Conservation (phyloP, 1,140 invertebrate species). For the Temnothorax curvispinosus region DNA sequence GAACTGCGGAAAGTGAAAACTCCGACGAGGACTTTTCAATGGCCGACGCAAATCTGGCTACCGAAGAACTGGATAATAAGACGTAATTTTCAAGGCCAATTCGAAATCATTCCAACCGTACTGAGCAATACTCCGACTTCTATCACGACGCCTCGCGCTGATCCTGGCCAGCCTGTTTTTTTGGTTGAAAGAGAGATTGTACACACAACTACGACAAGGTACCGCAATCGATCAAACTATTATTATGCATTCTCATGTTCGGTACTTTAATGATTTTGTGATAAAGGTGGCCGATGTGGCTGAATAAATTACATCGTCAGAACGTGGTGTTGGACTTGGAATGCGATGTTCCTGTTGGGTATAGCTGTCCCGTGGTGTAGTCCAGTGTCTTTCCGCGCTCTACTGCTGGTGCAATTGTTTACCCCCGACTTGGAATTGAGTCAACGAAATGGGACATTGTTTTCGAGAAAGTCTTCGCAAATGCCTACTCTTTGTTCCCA, state of each 20-base stretch:
- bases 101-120: constrained; percentile 95
- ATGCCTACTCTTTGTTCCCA: constrained; percentile 95
- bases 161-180: constrained; percentile 94
- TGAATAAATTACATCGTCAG: constrained; percentile 90
- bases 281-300: constrained; percentile 94
- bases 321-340: constrained; percentile 97
- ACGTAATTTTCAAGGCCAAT: constrained; percentile 93
- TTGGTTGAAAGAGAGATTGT: constrained; percentile 91
- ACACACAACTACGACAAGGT: constrained; percentile 92
- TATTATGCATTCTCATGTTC: background rate
- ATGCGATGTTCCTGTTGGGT: constrained; percentile 96
- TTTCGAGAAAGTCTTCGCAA: constrained; percentile 94
- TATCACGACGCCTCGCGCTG: constrained; percentile 94
- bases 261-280: background rate
- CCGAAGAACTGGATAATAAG: constrained; percentile 94
- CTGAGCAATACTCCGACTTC: constrained; percentile 92
- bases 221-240: constrained; percentile 82
- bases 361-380: constrained; percentile 97
- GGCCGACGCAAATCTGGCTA: constrained; percentile 95
- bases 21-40: constrained; percentile 94
- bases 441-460: constrained; percentile 94
- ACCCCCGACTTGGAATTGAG: constrained; percentile 95
- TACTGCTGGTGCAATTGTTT: constrained; percentile 93
- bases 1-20: constrained; percentile 94
- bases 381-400: constrained; percentile 93